Evolutionary conservation across 2,888 invertebrate species (phyloP).

Genomic region (Anagyrus pseudococci): DNA sequence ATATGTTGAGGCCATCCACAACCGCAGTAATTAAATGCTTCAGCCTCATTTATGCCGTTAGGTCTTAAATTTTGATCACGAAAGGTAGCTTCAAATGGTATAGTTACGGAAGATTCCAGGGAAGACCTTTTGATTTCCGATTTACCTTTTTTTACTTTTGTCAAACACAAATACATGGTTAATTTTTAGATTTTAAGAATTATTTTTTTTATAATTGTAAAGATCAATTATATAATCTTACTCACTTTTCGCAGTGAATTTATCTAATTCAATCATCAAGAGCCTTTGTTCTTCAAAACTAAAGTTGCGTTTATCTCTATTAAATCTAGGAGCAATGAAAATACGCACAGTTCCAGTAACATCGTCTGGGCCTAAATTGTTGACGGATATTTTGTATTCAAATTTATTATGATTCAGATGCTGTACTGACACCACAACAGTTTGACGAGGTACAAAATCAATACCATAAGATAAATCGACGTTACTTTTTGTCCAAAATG

Average conservation of each 20-base stretch:
- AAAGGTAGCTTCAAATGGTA: constrained; percentile 84
- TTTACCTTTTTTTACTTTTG: constrained; percentile 69
- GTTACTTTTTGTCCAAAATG: constrained; percentile 82
- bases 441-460: constrained; percentile 80
- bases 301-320: constrained; percentile 72
- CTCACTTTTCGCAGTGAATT: constrained; percentile 71
- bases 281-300: constrained; percentile 68
- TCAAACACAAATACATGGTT: too few species aligned
- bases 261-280: constrained; percentile 76
- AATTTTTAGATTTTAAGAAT: too few species aligned
- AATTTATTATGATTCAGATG: constrained; percentile 80
- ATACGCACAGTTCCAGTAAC: constrained; percentile 71
- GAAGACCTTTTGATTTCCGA: too few species aligned
- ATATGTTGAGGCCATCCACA: constrained; percentile 89
- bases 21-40: constrained; percentile 81
- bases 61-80: constrained; percentile 70
- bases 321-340: constrained; percentile 71
- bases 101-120: constrained; percentile 79
- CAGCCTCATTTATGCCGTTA: constrained; percentile 60
- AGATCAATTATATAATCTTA: too few species aligned
- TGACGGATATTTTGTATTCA: constrained; percentile 70
- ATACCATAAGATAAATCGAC: constrained; percentile 80
- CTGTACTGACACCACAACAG: constrained; percentile 75
- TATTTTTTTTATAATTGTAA: too few species aligned
- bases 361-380: constrained; percentile 60